A percentile compares a stretch with the other conserved stretches of the same genome.
Conservation (phyloP, 2,888 invertebrate genomes). For the Drosophila barbarae region DNA sequence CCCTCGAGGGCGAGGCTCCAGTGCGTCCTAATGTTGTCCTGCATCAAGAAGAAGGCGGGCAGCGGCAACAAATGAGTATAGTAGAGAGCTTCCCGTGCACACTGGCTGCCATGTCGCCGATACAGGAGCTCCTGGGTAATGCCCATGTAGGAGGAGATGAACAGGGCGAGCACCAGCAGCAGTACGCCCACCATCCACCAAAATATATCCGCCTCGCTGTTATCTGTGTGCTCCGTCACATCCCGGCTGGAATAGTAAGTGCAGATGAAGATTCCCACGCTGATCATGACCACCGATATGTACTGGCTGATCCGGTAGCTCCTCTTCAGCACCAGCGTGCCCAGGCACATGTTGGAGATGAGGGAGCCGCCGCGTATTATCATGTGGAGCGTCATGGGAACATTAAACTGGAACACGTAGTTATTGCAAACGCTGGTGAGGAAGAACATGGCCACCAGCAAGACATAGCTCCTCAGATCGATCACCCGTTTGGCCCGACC, state of each 20-base stretch:
- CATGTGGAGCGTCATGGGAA: constrained; percentile 98
- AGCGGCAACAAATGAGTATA: constrained; percentile 93
- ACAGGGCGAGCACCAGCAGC: constrained; percentile 90
- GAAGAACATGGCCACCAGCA: constrained; percentile 94
- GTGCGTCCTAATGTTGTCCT: constrained; percentile 87
- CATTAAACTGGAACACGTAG: constrained; percentile 96
- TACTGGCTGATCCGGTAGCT: constrained; percentile 90
- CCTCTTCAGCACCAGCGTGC: constrained; percentile 91
- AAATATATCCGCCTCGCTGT: constrained; percentile 27
- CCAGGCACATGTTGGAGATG: constrained; percentile 97
- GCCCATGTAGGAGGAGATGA: constrained; percentile 96
- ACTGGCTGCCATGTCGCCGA: constrained; percentile 92
- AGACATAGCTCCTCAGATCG: constrained; percentile 88
- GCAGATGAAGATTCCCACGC: constrained; percentile 92
- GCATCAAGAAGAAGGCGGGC: constrained; percentile 90
- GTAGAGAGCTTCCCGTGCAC: constrained; percentile 91
- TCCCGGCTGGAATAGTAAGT: constrained; percentile 81
- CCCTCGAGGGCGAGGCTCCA: constrained; percentile 46
- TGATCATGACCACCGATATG: constrained; percentile 94
- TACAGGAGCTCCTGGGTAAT: constrained; percentile 94
- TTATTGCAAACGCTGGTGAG: constrained; percentile 94
- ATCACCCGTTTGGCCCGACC: constrained; percentile 88
- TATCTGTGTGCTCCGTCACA: not conserved
- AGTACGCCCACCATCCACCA: constrained; percentile 86
- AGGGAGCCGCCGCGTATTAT: constrained; percentile 96